phyloP scores from a whole-genome alignment of 2,113 vertebrate species.

The Callionymus lyra region DNA sequence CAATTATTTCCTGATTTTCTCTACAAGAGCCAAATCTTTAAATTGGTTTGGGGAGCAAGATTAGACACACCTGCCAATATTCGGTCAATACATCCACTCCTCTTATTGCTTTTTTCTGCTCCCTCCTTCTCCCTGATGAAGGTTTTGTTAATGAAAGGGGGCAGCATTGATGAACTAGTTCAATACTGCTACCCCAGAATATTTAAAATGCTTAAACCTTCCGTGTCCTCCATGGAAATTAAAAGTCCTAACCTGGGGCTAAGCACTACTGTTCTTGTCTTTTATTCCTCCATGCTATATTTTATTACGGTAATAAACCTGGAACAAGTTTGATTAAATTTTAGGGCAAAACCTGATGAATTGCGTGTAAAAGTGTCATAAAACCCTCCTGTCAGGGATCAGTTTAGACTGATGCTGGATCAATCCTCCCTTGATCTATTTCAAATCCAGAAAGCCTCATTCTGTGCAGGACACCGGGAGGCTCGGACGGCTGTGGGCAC shows the following conservation, averaged over 20 bases:
- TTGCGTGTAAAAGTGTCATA: constrained; percentile 3
- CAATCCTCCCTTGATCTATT: constrained; percentile 22
- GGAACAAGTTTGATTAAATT: no score
- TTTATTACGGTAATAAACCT: no score
- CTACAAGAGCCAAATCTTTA: constrained; percentile 16
- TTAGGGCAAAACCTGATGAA: no score
- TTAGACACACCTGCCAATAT: constrained; percentile 53
- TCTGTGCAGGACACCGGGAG: constrained; percentile 25
- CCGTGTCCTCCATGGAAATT: constrained; percentile 29
- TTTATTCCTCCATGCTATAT: constrained; percentile 5
- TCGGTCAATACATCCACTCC: constrained; percentile 40
- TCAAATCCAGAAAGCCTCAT: constrained; percentile 16
- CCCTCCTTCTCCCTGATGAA: constrained; percentile 32
- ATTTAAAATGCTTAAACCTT: constrained; percentile 36
- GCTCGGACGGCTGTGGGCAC: constrained; percentile 42
- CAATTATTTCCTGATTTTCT: constrained; percentile 45
- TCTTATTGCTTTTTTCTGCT: constrained; percentile 37
- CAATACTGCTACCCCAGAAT: constrained; percentile 41
- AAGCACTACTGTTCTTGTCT: constrained; percentile 4
- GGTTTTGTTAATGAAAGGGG: constrained; percentile 48
- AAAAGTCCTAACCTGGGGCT: constrained; percentile 28
- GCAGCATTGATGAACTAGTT: constrained; percentile 42
- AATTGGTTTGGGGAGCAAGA: constrained; percentile 34
- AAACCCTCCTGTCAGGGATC: not conserved
- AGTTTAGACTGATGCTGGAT: constrained; percentile 5